Evolutionary conservation across 64 coral and sea anemone genomes (phyloP), one percentile per base, ranked within the genome.

Genomic region (Stichodactyla helianthus): DNA sequence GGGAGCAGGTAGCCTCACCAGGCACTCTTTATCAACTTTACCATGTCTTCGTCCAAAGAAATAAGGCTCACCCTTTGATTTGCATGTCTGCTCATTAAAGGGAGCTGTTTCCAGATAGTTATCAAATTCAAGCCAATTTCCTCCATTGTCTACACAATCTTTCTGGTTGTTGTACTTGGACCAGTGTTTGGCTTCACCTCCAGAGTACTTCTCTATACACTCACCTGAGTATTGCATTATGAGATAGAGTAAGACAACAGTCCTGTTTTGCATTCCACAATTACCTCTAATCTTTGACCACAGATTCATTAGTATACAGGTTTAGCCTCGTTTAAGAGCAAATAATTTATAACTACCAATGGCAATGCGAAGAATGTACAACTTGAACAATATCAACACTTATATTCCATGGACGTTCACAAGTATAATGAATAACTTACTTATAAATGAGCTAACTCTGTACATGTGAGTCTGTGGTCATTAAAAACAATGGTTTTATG

Each of bases 71-170:
- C 93, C 97, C 57, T 60, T 89, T 5, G 0, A n/a, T 2, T 82
- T 27, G 89, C 97, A 99, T 14, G 53, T 76, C 6, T 81, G 4
- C 63, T 93, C 55, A 44, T 51, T 89, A 14, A 1, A 20, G 6
- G 80, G 70, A 1, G 88, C 78, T 60, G 91, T 89, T 27, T 99
- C 97, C 54, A 95, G 85, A 22, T 76, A 99, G 53, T 99, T 99
- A 52, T 89, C 95, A 54, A 99, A 99, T 12, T 77, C 89, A 54
- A 91, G 88, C 97, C 97, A 99, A n/a, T 51, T 88, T 31, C 97
- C 97, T 68, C 87, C 52, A 55, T 92, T 94, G 13, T 84, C 97
- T 51, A 71, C 83, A 52, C 97, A 99, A 6, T 94, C 76, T 52
- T 85, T 88, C 17, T 84, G 51, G 63, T 99, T 88, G 88, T 99